These are phyloP conservation scores for Grapholita molesta DNA, from an alignment of 1,140 invertebrate species.

Conservation along the genomic window DNA sequence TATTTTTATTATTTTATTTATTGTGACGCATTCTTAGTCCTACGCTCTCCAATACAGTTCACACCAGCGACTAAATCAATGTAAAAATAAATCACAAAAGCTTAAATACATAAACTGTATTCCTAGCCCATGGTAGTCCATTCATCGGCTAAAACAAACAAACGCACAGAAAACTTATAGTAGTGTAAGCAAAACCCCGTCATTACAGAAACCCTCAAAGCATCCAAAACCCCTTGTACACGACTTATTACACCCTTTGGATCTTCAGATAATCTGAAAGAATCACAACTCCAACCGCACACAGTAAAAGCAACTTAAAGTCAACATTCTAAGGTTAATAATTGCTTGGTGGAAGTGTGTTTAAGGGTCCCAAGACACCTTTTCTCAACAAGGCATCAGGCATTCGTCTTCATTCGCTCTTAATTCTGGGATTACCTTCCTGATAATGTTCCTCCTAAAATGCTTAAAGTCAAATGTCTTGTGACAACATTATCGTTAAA, in stretches of 20 bases:
- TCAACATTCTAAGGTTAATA: background rate
- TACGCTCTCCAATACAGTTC: too few relatives aligned
- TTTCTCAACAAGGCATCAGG: background rate
- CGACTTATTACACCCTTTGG: background rate
- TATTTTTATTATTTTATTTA: too few relatives aligned
- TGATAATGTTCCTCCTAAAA: background rate
- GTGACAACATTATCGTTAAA: background rate
- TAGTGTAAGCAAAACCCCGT: background rate
- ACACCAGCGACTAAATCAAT: too few relatives aligned
- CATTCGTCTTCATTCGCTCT: background rate
- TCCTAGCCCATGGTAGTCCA: too few relatives aligned
- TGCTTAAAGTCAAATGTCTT: background rate
- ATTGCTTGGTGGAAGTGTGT: background rate
- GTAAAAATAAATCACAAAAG: too few relatives aligned
- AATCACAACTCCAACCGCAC: background rate
- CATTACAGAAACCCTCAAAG: background rate
- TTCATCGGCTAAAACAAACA: too few relatives aligned
- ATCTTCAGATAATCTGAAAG: slow-evolving; percentile 9
- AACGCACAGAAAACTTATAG: background rate
- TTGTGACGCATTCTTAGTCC: too few relatives aligned
- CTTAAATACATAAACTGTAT: too few relatives aligned
- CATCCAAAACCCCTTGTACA: background rate
- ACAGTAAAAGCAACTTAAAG: background rate
- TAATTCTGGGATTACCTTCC: background rate
- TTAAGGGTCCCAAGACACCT: background rate